These are phyloP conservation scores for Patella depressa DNA, from an alignment of 2,888 invertebrate species.

Conservation along the genomic window DNA sequence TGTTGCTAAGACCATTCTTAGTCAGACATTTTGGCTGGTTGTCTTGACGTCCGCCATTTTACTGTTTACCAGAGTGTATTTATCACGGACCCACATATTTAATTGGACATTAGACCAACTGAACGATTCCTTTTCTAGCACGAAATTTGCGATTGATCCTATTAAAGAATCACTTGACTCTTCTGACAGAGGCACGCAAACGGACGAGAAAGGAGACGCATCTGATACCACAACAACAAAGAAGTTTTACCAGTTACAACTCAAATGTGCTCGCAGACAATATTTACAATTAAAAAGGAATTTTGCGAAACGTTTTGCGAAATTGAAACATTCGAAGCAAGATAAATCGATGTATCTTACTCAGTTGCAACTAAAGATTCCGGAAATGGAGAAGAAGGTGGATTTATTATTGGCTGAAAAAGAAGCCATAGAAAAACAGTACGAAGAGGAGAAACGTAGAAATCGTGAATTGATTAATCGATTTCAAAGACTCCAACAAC, in stretches of 20 bases:
- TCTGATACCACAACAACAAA: no score
- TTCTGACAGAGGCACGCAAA: no score
- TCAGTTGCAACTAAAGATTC: slow-evolving; percentile 21
- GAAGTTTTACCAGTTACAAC: neutral
- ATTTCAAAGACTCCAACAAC: slow-evolving; percentile 22
- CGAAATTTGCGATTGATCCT: no score
- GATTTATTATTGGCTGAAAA: slow-evolving; percentile 17
- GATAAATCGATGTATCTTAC: slow-evolving; percentile 13
- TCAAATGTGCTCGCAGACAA: neutral
- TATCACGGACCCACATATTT: no score
- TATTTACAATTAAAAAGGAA: neutral
- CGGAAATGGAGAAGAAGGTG: slow-evolving; percentile 15
- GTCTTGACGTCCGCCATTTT: no score
- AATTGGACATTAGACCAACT: no score
- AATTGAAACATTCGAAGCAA: slow-evolving; percentile 15
- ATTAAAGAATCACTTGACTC: no score
- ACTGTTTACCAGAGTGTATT: no score
- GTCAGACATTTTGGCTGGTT: no score
- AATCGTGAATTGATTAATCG: slow-evolving; percentile 23
- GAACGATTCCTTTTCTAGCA: no score
- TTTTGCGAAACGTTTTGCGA: neutral
- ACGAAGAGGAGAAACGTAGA: slow-evolving; percentile 19
- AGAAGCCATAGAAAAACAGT: slow-evolving; percentile 24
- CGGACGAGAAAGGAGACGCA: no score
- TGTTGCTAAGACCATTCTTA: no score